Conservation (phyloP, 1,140 invertebrate species). For the Neodiprion lecontei region DNA sequence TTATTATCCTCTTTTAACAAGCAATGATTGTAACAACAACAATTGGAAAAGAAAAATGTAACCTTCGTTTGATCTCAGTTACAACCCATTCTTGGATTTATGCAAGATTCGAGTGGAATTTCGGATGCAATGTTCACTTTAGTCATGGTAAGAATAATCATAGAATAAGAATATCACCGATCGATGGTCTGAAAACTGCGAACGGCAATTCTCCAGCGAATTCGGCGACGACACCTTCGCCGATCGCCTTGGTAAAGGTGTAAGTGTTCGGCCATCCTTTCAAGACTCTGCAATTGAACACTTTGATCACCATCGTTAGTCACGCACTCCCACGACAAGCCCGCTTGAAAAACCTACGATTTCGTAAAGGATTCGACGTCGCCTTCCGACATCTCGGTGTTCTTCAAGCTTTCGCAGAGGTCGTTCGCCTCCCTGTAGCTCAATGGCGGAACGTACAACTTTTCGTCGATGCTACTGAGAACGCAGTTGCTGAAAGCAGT, state of each 20-base stretch:
- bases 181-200: slow-evolving; percentile 71
- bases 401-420: slow-evolving; percentile 16
- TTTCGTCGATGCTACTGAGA: slow-evolving; percentile 15
- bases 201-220: slow-evolving; percentile 61
- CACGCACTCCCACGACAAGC: too few species aligned
- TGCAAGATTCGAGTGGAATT: neutral
- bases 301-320: too few species aligned
- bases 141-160: neutral
- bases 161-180: slow-evolving; percentile 46
- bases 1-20: too few species aligned
- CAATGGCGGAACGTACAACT: slow-evolving; percentile 20
- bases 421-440: slow-evolving; percentile 15
- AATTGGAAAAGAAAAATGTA: neutral
- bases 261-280: slow-evolving; percentile 64
- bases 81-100: neutral
- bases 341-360: neutral
- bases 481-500: slow-evolving; percentile 58
- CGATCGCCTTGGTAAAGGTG: slow-evolving; percentile 64
- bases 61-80: neutral
- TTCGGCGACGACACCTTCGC: slow-evolving; percentile 57
- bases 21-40: too few species aligned
- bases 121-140: neutral
- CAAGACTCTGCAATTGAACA: slow-evolving; percentile 44
- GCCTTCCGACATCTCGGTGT: slow-evolving; percentile 11
- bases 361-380: neutral